Conservation (phyloP, 2,888 invertebrate species). For the Campaea margaritaria region DNA sequence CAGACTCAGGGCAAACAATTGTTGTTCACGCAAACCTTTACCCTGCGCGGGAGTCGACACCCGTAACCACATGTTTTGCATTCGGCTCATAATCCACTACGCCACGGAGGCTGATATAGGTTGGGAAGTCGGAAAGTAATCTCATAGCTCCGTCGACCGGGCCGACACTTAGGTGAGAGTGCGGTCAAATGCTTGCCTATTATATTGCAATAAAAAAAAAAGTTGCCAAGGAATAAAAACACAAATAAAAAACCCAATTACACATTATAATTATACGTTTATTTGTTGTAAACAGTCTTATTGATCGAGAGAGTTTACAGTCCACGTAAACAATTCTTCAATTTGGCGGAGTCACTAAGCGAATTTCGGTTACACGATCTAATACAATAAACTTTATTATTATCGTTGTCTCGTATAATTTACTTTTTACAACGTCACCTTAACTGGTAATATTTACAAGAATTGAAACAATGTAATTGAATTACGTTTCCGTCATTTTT, state of each 20-base stretch:
- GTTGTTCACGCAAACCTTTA: too few species aligned
- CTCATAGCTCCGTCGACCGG: too few species aligned
- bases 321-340: conserved; percentile 71
- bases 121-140: too few species aligned
- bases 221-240: neutral
- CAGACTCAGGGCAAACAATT: too few species aligned
- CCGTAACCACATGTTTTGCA: too few species aligned
- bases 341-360: conserved; percentile 80
- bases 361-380: conserved; percentile 71
- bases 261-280: conserved; percentile 61
- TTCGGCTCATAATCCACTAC: too few species aligned
- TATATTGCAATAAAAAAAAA: too few species aligned
- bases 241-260: conserved; percentile 36
- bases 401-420: conserved; percentile 64
- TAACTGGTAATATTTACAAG: conserved; percentile 73
- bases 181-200: too few species aligned
- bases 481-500: conserved; percentile 60
- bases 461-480: conserved; percentile 74
- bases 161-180: too few species aligned
- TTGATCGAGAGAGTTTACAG: conserved; percentile 78
- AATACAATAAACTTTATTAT: conserved; percentile 55
- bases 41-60: too few species aligned
- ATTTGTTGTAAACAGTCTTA: conserved; percentile 84
- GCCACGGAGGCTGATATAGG: too few species aligned
- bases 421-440: conserved; percentile 58